Percentiles rank a stretch among this genome's conserved stretches.
Evolutionary conservation across 1,140 invertebrate genomes (phyloP).

Genomic region (Euwallacea similis): DNA sequence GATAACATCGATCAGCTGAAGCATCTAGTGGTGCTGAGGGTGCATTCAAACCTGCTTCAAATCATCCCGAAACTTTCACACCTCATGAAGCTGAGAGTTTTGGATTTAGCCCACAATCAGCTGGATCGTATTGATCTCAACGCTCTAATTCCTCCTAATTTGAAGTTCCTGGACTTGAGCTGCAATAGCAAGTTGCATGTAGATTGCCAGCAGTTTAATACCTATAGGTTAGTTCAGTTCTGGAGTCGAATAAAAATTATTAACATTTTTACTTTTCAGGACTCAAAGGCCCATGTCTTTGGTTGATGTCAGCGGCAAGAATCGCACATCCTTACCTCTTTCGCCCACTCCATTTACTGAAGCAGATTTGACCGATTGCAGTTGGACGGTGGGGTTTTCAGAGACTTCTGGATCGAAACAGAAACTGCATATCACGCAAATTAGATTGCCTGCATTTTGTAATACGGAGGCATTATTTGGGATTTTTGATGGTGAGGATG

Average conservation of each 20-base stretch:
- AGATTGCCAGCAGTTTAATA: constrained; percentile 77
- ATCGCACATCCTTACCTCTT: constrained; percentile 65
- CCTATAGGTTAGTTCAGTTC: constrained; percentile 56
- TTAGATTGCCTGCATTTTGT: constrained; percentile 74
- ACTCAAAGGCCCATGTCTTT: constrained; percentile 77
- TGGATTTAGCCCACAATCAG: constrained; percentile 84
- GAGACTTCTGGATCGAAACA: constrained; percentile 76
- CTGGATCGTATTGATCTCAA: constrained; percentile 76
- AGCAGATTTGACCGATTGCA: constrained; percentile 59
- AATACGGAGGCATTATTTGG: constrained; percentile 79
- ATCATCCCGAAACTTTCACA: constrained; percentile 75
- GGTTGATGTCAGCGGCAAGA: constrained; percentile 80
- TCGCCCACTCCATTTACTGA: constrained; percentile 63
- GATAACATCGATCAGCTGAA: constrained; percentile 72
- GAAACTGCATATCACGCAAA: constrained; percentile 73
- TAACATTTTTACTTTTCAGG: constrained; percentile 43
- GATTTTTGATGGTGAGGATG: constrained; percentile 69
- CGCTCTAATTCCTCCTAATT: constrained; percentile 73
- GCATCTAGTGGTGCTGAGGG: constrained; percentile 73
- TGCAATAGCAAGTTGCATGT: constrained; percentile 80
- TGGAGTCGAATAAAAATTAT: background rate
- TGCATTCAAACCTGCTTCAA: constrained; percentile 79
- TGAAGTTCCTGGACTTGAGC: constrained; percentile 83
- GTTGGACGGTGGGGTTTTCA: constrained; percentile 81
- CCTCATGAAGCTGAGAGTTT: constrained; percentile 71